Conservation (phyloP, 2,888 invertebrate species). For the Nycteola revayana region DNA sequence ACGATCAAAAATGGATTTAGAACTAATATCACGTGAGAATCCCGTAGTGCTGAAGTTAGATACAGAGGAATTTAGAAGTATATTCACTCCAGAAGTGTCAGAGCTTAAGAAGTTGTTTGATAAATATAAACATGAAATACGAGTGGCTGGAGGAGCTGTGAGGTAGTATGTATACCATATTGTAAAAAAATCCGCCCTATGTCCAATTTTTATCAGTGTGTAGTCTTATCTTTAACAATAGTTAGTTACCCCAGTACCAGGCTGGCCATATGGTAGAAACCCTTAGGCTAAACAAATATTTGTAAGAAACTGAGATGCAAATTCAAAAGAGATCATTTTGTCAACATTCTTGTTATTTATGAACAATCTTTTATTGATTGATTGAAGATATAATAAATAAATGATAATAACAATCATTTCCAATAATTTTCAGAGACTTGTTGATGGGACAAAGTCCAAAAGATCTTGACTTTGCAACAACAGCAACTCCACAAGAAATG, state of each 20-base stretch:
- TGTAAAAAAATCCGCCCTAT: no score
- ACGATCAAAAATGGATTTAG: conserved; percentile 55
- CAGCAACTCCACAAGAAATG: conserved; percentile 98
- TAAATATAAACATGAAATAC: conserved; percentile 90
- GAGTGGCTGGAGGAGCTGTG: conserved; percentile 98
- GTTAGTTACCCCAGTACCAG: no score
- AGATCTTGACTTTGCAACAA: conserved; percentile 98
- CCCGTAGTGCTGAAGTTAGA: conserved; percentile 88
- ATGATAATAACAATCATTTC: not conserved
- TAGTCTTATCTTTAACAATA: no score
- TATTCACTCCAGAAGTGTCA: conserved; percentile 92
- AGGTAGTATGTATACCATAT: conserved; percentile 80
- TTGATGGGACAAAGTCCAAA: conserved; percentile 90
- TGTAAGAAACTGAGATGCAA: no score
- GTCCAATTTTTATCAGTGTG: no score
- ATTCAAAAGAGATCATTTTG: no score
- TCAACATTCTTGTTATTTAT: no score
- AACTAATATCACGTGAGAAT: conserved; percentile 72
- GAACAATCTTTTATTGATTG: no score
- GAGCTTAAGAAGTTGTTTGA: conserved; percentile 88
- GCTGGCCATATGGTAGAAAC: no score
- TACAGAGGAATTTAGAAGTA: conserved; percentile 86
- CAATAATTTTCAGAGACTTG: conserved; percentile 83
- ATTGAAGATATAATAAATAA: no score
- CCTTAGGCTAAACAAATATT: no score